Evolutionary conservation across 2,797 vertebrate species (phyloP).

Genomic region (Sphenodon punctatus): DNA sequence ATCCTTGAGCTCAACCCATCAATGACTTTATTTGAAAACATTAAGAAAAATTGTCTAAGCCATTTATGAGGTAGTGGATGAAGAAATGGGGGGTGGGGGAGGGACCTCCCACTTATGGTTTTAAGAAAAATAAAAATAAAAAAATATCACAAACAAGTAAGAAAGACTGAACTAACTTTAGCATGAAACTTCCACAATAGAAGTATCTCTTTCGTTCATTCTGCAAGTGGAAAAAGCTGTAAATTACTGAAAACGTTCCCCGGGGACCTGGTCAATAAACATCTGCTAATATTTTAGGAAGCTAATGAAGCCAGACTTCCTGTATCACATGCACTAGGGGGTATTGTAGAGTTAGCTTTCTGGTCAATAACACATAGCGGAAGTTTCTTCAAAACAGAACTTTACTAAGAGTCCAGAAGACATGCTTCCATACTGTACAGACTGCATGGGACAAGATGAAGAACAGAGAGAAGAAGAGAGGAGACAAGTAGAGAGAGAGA

Average conservation of each 20-base stretch:
- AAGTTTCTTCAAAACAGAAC: too few relatives aligned
- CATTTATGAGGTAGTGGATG: not conserved
- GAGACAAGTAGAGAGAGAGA: too few relatives aligned
- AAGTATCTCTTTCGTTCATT: not conserved
- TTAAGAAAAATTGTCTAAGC: too few relatives aligned
- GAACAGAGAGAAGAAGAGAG: too few relatives aligned
- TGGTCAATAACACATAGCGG: too few relatives aligned
- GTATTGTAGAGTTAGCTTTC: too few relatives aligned
- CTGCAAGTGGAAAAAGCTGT: not conserved
- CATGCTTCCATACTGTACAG: too few relatives aligned
- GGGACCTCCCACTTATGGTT: not conserved
- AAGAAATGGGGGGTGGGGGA: rapidly evolving
- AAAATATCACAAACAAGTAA: too few relatives aligned
- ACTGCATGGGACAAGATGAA: too few relatives aligned
- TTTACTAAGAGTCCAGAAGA: too few relatives aligned
- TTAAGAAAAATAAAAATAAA: too few relatives aligned
- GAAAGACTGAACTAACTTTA: not conserved
- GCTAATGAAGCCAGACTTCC: not conserved
- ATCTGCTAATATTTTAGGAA: not conserved
- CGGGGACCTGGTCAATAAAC: not conserved
- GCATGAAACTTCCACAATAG: not conserved
- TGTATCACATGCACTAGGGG: not conserved
- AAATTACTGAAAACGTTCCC: not conserved
- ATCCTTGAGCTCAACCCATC: too few relatives aligned
- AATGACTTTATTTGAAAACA: not conserved